Evolutionary conservation across 2,797 vertebrate genomes (phyloP).

Genomic region (Dipus sagitta): DNA sequence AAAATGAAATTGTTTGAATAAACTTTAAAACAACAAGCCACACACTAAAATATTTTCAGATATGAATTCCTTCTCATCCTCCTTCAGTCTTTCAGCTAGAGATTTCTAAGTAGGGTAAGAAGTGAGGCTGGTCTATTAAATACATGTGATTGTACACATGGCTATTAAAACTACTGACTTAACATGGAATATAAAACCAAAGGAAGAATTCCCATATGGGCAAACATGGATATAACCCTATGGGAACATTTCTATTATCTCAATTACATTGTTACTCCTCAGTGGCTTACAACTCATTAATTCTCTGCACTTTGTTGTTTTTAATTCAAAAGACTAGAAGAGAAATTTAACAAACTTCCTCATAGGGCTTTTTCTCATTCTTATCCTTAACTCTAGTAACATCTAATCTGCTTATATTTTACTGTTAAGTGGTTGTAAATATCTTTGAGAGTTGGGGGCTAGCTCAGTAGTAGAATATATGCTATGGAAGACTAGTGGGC

Average conservation of each 20-base stretch:
- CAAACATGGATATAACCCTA: background rate
- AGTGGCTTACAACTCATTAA: background rate
- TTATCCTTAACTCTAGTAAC: background rate
- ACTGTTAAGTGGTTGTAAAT: background rate
- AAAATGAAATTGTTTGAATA: background rate
- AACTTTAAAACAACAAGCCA: background rate
- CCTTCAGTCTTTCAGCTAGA: background rate
- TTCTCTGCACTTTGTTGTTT: background rate
- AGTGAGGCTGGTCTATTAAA: background rate
- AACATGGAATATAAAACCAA: conserved; percentile 31
- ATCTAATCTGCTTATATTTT: background rate
- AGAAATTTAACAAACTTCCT: conserved; percentile 15
- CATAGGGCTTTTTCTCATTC: background rate
- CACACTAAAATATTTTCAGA: conserved; percentile 6
- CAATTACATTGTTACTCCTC: background rate
- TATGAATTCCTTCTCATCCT: conserved; percentile 41
- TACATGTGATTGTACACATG: background rate
- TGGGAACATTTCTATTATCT: background rate
- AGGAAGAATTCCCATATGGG: background rate
- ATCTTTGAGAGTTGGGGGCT: background rate
- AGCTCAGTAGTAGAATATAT: background rate
- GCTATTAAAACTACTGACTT: background rate
- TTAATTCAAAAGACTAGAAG: background rate
- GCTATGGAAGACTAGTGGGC: background rate
- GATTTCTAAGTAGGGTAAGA: conserved; percentile 36